Conservation (phyloP, 1,140 invertebrate genomes). For the Trachymyrmex cornetzi region DNA sequence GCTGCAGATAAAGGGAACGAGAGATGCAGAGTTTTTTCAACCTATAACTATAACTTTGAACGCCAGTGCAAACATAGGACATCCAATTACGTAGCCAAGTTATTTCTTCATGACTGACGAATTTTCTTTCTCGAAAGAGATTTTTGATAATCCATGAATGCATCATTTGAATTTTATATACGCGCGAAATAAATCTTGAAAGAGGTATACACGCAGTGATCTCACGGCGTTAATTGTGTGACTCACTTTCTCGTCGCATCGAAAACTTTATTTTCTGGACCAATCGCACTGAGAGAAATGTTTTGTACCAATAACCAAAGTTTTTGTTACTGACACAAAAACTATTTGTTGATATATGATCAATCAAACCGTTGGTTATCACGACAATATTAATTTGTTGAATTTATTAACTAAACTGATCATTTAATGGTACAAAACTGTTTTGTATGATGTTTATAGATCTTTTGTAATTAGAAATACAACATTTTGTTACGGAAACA, state of each 20-base stretch:
- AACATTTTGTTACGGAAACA: no score
- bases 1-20: background rate
- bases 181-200: constrained; percentile 4
- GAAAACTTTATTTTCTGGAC: background rate
- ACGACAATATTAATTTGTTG: no score
- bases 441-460: no score
- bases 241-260: constrained; percentile 20
- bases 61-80: background rate
- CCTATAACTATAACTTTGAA: background rate
- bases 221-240: constrained; percentile 15
- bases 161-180: background rate
- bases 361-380: no score
- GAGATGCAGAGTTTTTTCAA: background rate
- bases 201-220: constrained; percentile 9
- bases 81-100: background rate
- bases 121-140: background rate
- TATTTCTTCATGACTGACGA: background rate
- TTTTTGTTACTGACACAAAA: no score
- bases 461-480: no score
- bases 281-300: no score
- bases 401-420: no score
- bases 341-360: no score
- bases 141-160: background rate
- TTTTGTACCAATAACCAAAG: no score
- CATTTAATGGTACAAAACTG: no score